Evolutionary conservation across 2,888 invertebrate species (phyloP).

Genomic region (Rhopalosiphum nymphaeae): DNA sequence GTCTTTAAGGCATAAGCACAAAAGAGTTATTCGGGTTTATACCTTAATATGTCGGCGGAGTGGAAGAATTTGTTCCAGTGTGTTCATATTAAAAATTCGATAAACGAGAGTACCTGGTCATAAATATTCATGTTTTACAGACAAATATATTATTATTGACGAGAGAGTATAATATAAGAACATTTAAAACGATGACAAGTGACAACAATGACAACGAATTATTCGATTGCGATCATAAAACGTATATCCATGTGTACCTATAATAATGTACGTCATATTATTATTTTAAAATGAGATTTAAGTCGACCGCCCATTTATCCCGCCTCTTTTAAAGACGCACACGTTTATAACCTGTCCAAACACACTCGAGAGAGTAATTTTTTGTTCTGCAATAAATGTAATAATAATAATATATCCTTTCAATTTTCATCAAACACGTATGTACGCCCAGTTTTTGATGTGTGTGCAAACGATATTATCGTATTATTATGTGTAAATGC

Average conservation of each 20-base stretch:
- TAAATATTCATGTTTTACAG: constrained; percentile 10
- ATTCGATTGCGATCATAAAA: constrained; percentile 20
- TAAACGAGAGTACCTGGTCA: background rate
- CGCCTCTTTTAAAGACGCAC: constrained; percentile 21
- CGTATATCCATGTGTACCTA: background rate
- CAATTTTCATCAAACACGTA: constrained; percentile 8
- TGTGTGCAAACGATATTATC: constrained; percentile 26
- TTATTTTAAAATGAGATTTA: constrained; percentile 6
- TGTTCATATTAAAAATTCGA: background rate
- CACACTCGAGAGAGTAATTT: background rate
- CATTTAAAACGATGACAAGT: background rate
- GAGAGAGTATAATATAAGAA: background rate
- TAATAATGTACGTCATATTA: constrained; percentile 5
- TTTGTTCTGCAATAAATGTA: background rate
- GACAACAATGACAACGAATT: background rate
- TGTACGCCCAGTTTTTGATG: constrained; percentile 8
- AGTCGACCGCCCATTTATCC: constrained; percentile 25
- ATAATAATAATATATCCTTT: constrained; percentile 22
- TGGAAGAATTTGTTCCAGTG: background rate
- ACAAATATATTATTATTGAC: constrained; percentile 10
- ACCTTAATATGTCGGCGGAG: background rate
- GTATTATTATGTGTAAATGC: background rate
- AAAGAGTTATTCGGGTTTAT: constrained; percentile 2
- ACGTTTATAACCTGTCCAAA: constrained; percentile 27
- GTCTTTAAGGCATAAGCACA: background rate